Evolutionary conservation across 2,113 vertebrate genomes (phyloP).

Genomic region (Caretta caretta): DNA sequence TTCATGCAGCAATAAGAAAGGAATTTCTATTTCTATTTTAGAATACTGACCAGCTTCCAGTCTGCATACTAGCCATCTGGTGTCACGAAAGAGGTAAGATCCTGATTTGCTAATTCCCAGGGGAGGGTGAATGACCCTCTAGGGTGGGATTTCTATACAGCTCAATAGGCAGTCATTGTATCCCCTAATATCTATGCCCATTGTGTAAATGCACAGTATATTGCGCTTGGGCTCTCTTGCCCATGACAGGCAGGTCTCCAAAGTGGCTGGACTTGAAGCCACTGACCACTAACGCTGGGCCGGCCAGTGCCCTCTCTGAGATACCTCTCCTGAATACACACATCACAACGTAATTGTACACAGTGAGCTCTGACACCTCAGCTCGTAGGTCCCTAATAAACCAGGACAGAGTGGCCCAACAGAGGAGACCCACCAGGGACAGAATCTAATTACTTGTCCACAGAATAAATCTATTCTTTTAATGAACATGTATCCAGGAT

Average conservation of each 20-base stretch:
- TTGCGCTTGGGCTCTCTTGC: not conserved
- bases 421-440: not conserved
- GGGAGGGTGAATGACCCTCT: not conserved
- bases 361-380: not conserved
- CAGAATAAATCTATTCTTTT: not conserved
- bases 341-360: not conserved
- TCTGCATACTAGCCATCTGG: slow-evolving; percentile 44
- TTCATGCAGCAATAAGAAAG: slow-evolving; percentile 38
- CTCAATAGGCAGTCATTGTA: not conserved
- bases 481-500: not conserved
- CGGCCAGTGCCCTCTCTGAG: not conserved
- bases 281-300: not conserved
- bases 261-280: not conserved
- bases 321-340: not conserved
- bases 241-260: not conserved
- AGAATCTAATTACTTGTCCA: not conserved
- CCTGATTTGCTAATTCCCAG: slow-evolving; percentile 33
- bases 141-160: not conserved
- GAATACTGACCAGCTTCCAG: slow-evolving; percentile 38
- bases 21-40: slow-evolving; percentile 24
- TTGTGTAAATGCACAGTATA: not conserved
- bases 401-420: not conserved
- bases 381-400: not conserved
- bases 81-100: slow-evolving; percentile 78
- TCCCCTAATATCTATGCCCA: not conserved